Base-by-base conservation (phyloP, 2,113 vertebrate species). In the Aphyosemion australe region DNA sequence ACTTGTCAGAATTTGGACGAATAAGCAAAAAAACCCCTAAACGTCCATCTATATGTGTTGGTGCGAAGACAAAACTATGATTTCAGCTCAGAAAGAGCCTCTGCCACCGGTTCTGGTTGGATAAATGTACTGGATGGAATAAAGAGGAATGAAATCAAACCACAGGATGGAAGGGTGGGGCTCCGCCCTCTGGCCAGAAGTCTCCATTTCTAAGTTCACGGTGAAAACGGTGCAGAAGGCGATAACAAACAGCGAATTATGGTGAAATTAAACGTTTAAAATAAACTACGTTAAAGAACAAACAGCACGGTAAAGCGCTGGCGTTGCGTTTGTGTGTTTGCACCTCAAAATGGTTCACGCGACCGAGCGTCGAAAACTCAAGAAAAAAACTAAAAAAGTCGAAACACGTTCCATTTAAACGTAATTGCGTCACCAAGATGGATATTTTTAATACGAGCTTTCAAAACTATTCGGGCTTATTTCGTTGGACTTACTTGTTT, bases 151-250 rank as follows among this genome's bases (percentile, higher is more conserved):
- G 58, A 58, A 48, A 49, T 42, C 57, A 69, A 54, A 67, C 65
- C 68, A 71, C 73, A 51, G 56, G 60, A 62, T 60, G 65, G 61
- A 49, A 61, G 89, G 89, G 89, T 82, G 89, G 19, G 89, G 87
- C 89, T 78, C 78, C 81, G 69, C 83, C 80, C 76, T 80, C 50
- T 64, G 54, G 74, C 62, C 86, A 70, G 54, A 82, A 66, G 66
- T 72, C 48, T 76, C 70, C 73, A 73, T 84, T 85, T 84, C 50
- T 58, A 78, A 81, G 69, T 79, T 81, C 52, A 37, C 11, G 32
- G 52, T 19, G n/a, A 41, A 41, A 41, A 16, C 1, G 15, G 10
- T 8, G 3, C 46, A 48, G 9, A 12, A 76, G 19, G 39, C 48
- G 60, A 73, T 2, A 2, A 52, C 45, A 61, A 18, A 18, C 42